Base-by-base conservation (phyloP, 2,113 vertebrate genomes). In the Sinocyclocheilus rhinocerous region DNA sequence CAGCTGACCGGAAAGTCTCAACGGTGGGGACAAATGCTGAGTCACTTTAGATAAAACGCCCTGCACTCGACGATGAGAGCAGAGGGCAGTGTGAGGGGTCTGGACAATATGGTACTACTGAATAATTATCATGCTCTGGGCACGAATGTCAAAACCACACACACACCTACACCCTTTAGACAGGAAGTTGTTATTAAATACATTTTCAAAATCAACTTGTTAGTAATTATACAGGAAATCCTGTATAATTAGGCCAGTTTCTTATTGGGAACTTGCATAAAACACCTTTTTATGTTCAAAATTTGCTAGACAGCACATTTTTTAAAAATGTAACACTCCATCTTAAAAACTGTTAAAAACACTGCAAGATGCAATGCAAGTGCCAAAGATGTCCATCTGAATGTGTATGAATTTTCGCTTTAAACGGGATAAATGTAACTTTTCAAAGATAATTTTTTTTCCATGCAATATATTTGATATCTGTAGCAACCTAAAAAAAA, bases 61-160 rank as follows among this genome's bases (percentile, higher is more conserved):
- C 59, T 65, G 26, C 76, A 42, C 72, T 76, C 26, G 20, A 73
- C 5, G 26, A 85, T 79, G 36, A 69, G 24, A 24, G 22, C 45
- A 67, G 45, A 11, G 45, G 29, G 73, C 77, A 61, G 24, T 29
- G 77, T 29, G 45, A 84, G 45, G 76, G 61, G 75, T 55, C 84
- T 69, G 61, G 6, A 63, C 45, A 78, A 67, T 10, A 63, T 67
- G 84, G 29, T 65, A 65, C 75, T 65, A 65, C 42, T 39, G 59
- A 48, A 26, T 77, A 78, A 85, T 85, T 85, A 85, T 39, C 33
- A 20, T 42, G 72, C 69, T 50, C 79, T 82, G 45, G 18, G 11
- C 85, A 39, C 33, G 18, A 70, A 16, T 4, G 13, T 39, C n/a
- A 69, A 20, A 67, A 24, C 6, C 76, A 57, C 76, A 70, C 76